Evolutionary conservation across 2,888 invertebrate genomes (phyloP).

Genomic region (Sarcophaga carnaria): DNA sequence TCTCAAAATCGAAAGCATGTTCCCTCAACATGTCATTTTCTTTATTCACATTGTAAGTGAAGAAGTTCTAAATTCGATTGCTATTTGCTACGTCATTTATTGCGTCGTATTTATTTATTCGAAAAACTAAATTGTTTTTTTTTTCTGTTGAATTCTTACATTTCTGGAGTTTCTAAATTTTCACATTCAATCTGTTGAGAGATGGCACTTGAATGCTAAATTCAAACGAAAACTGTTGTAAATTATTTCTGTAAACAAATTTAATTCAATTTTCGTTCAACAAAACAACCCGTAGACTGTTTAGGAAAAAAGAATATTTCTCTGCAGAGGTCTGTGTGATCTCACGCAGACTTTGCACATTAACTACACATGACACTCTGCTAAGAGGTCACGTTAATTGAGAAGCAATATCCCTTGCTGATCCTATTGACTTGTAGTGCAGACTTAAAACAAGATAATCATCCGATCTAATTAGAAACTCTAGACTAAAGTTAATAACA

Average conservation of each 20-base stretch:
- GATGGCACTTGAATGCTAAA: slow-evolving; percentile 5
- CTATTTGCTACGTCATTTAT: slow-evolving; percentile 7
- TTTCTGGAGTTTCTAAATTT: slow-evolving; percentile 1
- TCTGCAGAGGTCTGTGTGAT: too few relatives aligned
- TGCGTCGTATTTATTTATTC: not conserved
- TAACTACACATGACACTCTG: too few relatives aligned
- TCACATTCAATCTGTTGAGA: not conserved
- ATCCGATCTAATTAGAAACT: too few relatives aligned
- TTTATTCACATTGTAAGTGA: slow-evolving; percentile 12
- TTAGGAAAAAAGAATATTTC: too few relatives aligned
- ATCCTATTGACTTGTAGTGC: too few relatives aligned
- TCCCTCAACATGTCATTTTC: not conserved
- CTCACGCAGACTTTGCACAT: too few relatives aligned
- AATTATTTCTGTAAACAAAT: not conserved
- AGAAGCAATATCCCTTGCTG: too few relatives aligned
- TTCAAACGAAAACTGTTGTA: not conserved
- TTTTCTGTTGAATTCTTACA: not conserved
- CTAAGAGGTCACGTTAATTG: too few relatives aligned
- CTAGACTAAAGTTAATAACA: too few relatives aligned
- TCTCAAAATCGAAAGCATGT: not conserved
- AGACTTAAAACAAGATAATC: too few relatives aligned
- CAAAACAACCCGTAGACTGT: too few relatives aligned
- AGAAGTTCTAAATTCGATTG: not conserved
- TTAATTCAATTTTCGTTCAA: not conserved
- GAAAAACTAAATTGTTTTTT: not conserved